Base-by-base conservation (phyloP, 2,113 vertebrate species). In the Parus major region DNA sequence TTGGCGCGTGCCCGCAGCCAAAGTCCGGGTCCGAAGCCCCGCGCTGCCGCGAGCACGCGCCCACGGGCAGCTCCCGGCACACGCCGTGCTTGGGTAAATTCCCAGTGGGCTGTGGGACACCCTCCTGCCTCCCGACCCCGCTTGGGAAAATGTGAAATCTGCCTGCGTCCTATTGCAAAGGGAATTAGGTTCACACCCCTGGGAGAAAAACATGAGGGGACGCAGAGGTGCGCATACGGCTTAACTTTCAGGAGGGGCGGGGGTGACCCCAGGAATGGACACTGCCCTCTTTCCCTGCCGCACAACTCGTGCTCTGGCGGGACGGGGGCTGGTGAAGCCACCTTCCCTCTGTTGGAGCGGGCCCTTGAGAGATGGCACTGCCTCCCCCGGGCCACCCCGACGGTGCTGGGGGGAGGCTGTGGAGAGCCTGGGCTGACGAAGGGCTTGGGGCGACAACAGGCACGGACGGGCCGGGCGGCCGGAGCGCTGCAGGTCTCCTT, bases 141-240 rank as follows among this genome's bases (percentile, higher is more conserved):
- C 23, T 46, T 23, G 53, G 13, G 39, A 27, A 47, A 68, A 49
- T 5, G 21, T 9, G 42, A n/a, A 11, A 1, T 22, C 18, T 35
- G 22, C 4, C 44, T 7, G 5, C 3, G 2, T 15, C 17, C 24
- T 2, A 0, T 52, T 24, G 31, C 71, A 33, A 31, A 31, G 22
- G 33, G 46, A 75, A 23, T 3, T 31, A 7, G 14, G 23, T 53
- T 44, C 28, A 1, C 31, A 35, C 12, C 41, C 7, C 15, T 15
- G 24, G 50, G 46, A 75, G 20, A 4, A 8, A 27, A 39, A 19
- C 6, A 21, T 41, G 63, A 60, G 31, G 42, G 31, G 25, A 17
- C n/a, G n/a, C 15, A 29, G 36, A 22, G 12, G 8, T 19, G 47
- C 8, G 20, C 14, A 1, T 19, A 11, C 9, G 5, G 24, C 70